Evolutionary conservation across 2,797 vertebrate species (phyloP).

Genomic region (Pelochelys cantorii): DNA sequence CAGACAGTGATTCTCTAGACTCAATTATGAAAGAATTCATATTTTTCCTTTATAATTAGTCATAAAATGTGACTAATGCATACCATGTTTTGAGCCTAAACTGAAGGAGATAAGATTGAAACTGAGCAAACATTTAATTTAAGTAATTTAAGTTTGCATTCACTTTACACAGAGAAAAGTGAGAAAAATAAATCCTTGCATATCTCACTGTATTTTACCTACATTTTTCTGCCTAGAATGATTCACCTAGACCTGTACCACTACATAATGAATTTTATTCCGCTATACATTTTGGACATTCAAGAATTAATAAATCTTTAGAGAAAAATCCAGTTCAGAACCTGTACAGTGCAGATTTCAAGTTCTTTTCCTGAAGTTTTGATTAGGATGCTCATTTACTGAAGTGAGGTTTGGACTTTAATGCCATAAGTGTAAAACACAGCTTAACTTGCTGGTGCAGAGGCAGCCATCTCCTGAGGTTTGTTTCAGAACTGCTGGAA

Average conservation of each 20-base stretch:
- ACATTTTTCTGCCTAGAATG: slow-evolving; percentile 59
- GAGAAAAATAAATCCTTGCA: slow-evolving; percentile 56
- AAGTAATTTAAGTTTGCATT: slow-evolving; percentile 45
- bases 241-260: slow-evolving; percentile 63
- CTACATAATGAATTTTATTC: slow-evolving; percentile 63
- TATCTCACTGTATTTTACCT: slow-evolving; percentile 54
- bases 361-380: slow-evolving; percentile 70
- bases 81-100: not conserved
- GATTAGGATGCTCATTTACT: slow-evolving; percentile 76
- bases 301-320: slow-evolving; percentile 67
- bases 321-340: slow-evolving; percentile 59
- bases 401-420: slow-evolving; percentile 73
- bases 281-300: slow-evolving; percentile 49
- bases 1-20: not conserved
- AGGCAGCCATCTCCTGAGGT: slow-evolving; percentile 70
- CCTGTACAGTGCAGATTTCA: slow-evolving; percentile 68
- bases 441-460: slow-evolving; percentile 72
- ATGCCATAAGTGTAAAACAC: slow-evolving; percentile 71
- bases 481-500: slow-evolving; percentile 74
- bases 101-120: slow-evolving; percentile 55
- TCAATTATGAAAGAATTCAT: not conserved
- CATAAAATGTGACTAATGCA: not conserved
- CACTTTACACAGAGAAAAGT: slow-evolving; percentile 31
- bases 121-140: slow-evolving; percentile 16
- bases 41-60: not conserved